Evolutionary conservation across 2,113 vertebrate genomes (phyloP), one percentile per base, ranked within the genome.

Genomic region (Pterophyllum scalare): DNA sequence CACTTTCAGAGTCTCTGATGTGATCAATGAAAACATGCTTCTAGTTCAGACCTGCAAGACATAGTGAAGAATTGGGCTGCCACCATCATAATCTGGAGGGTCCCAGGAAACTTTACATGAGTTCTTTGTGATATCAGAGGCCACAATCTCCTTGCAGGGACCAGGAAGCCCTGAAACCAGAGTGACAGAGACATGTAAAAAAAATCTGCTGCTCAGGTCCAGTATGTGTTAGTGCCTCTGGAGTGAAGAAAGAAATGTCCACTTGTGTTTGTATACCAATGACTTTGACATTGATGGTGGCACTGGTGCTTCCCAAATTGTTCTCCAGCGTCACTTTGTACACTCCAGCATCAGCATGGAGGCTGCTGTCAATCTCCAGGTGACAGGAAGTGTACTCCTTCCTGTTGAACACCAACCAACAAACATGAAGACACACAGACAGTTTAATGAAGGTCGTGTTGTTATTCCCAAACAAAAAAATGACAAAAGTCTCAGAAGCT

Each of bases 51-150:
- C 94, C 94, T 95, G 98, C 89, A 99, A 93, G 74, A 98, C 96
- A n/a, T 99, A 99, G 93, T 99, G 98, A 62, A 99, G 89, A 85
- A 99, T 89, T 7, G 98, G 97, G 86, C 93, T 99, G 65, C 98
- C 98, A 20, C 98, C 98, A 89, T 99, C 98, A 64, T 96, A 97
- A 86, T 99, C 97, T 87, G 98, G 98, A 93, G 97, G 98, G 82
- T 99, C 98, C 98, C 98, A 99, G 62, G 97, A 95, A 81, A 99
- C 92, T 93, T 99, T 99, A 91, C 98, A 99, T 89, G 97, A 97
- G 90, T 90, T 97, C 92, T 98, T 99, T 64, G 98, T 99, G 86
- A 99, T 91, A 1, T 99, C 98, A 52, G 96, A 97, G 86, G 97
- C 98, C 87, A 95, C 91, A 70, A 99, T 98, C 74, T 97, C 96